Conservation (phyloP, 2,113 vertebrate genomes). For the Platycercus adscitus region DNA sequence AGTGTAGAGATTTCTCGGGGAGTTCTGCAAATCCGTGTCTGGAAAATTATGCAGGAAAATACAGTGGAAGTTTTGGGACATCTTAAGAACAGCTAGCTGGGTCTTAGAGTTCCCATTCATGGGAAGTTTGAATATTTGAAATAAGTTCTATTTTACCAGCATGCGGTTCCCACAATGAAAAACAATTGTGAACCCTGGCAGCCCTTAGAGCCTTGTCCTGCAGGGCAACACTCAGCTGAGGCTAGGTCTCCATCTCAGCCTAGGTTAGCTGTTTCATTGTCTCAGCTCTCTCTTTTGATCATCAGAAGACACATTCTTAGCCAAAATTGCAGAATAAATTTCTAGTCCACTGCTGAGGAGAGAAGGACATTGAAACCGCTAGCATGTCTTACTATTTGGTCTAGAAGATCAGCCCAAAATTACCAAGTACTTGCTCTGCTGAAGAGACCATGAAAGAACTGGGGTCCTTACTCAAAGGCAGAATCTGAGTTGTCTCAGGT, state of each 20-base stretch:
- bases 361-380: background rate
- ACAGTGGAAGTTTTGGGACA: background rate
- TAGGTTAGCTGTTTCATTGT: background rate
- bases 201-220: background rate
- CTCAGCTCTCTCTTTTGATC: background rate
- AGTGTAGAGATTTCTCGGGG: background rate
- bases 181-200: background rate
- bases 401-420: background rate
- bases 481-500: background rate
- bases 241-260: background rate
- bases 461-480: background rate
- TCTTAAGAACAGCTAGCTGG: background rate
- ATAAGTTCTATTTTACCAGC: background rate
- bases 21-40: background rate
- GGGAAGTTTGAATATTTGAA: background rate
- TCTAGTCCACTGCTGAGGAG: background rate
- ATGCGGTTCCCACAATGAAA: background rate
- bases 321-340: background rate
- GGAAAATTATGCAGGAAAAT: background rate
- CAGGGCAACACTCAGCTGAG: background rate
- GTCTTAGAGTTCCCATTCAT: background rate
- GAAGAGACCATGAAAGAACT: background rate
- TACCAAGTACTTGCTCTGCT: accelerated
- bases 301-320: background rate
- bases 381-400: background rate